phyloP scores from a whole-genome alignment of 2,797 vertebrate species.

The Alca torda region DNA sequence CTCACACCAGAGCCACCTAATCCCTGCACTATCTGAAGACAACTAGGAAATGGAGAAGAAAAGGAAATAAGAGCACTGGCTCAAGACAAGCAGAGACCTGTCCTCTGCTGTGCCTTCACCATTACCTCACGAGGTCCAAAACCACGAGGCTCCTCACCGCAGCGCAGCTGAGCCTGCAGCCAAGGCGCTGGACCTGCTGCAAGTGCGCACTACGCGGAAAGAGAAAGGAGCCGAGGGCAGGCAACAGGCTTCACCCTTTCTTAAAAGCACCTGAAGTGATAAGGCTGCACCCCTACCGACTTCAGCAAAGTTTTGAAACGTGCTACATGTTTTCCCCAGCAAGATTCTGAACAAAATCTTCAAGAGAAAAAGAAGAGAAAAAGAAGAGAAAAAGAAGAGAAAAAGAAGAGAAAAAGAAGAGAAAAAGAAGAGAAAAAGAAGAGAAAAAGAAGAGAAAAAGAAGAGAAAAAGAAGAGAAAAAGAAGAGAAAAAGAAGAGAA shows the following conservation, averaged over 20 bases:
- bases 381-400: no score
- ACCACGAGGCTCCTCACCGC: fast-evolving
- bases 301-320: background rate
- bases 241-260: fast-evolving
- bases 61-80: background rate
- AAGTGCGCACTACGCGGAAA: fast-evolving
- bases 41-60: background rate
- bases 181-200: background rate
- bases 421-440: no score
- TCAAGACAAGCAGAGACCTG: background rate
- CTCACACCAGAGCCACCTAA: background rate
- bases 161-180: background rate
- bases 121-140: background rate
- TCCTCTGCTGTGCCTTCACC: background rate
- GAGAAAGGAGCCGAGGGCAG: background rate
- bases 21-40: background rate
- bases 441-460: no score
- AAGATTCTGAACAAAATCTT: background rate
- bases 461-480: no score
- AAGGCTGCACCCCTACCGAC: background rate
- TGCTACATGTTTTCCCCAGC: background rate
- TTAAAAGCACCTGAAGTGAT: fast-evolving
- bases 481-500: no score
- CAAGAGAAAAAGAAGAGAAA: background rate
- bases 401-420: no score